Percentiles rank a stretch among this genome's conserved stretches.
Evolutionary conservation across 2,113 vertebrate genomes (phyloP).

Genomic region (Anthoscopus minutus): DNA sequence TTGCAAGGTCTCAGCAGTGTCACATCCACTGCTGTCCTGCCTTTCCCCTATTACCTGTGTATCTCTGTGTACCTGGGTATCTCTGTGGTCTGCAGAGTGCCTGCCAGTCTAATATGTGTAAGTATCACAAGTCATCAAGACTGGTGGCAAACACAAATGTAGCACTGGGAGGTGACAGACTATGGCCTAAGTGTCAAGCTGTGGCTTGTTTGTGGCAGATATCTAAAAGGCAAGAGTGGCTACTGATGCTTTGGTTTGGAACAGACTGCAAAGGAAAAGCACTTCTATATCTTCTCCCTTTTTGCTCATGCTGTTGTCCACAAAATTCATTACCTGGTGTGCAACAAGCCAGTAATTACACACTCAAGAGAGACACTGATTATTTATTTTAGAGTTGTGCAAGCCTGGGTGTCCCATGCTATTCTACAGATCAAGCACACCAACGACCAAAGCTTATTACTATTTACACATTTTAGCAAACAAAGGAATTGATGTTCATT

Average conservation of each 20-base stretch:
- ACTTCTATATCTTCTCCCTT: background rate
- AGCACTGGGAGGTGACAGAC: background rate
- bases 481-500: background rate
- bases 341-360: background rate
- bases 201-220: background rate
- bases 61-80: too few relatives aligned
- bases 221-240: background rate
- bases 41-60: background rate
- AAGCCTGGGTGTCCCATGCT: background rate
- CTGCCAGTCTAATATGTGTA: background rate
- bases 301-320: background rate
- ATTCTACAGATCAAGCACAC: background rate
- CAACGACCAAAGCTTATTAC: background rate
- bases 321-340: background rate
- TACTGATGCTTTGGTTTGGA: background rate
- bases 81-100: background rate
- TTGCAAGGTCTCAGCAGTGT: background rate
- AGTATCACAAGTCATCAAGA: fast-evolving
- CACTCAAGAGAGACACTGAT: background rate
- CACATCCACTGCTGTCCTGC: background rate
- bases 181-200: background rate
- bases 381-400: background rate
- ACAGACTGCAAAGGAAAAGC: background rate
- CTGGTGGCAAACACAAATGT: background rate
- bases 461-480: background rate